Evolutionary conservation across 2,888 invertebrate genomes (phyloP).

Genomic region (Chydorus sphaericus): DNA sequence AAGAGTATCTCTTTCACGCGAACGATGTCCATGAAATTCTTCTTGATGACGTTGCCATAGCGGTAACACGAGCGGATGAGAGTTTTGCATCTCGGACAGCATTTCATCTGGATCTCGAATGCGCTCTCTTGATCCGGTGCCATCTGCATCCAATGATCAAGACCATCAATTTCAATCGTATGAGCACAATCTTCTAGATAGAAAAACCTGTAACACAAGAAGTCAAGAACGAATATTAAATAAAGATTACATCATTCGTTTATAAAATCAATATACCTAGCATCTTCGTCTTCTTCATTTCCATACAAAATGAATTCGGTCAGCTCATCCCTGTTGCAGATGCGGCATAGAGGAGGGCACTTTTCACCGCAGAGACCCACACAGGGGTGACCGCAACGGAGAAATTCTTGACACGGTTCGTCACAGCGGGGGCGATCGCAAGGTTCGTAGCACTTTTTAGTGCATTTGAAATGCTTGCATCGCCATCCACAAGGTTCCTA

Average conservation of each 20-base stretch:
- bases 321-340: conserved; percentile 33
- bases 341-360: conserved; percentile 43
- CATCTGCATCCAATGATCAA: conserved; percentile 26
- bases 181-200: conserved; percentile 26
- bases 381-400: conserved; percentile 50
- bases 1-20: conserved; percentile 20
- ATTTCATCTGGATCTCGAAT: conserved; percentile 24
- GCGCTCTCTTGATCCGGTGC: neutral
- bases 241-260: too few species aligned
- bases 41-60: conserved; percentile 38
- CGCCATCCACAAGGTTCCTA: conserved; percentile 15
- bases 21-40: conserved; percentile 28
- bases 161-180: conserved; percentile 27
- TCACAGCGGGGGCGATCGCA: conserved; percentile 28
- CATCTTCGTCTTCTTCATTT: conserved; percentile 38
- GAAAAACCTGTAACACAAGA: conserved; percentile 20
- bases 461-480: conserved; percentile 26
- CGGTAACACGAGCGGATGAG: conserved; percentile 42
- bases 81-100: conserved; percentile 44
- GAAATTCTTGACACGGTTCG: conserved; percentile 25
- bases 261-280: too few species aligned
- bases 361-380: conserved; percentile 45
- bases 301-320: conserved; percentile 33
- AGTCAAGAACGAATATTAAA: neutral
- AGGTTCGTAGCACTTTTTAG: conserved; percentile 26